Evolutionary conservation across 2,888 invertebrate genomes (phyloP).

Genomic region (Epinotia bilunana): DNA sequence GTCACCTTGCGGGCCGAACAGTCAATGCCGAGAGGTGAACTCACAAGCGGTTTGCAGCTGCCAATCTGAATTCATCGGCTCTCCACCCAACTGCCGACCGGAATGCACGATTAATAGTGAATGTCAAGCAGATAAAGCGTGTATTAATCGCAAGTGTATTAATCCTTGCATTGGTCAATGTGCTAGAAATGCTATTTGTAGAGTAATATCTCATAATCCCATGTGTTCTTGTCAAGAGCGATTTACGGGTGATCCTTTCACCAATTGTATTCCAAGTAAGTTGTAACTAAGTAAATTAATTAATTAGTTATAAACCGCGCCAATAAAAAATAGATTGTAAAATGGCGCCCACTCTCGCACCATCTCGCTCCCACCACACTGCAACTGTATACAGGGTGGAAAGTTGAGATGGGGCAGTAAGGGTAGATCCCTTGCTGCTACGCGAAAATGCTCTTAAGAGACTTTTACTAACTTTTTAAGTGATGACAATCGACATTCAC

Average conservation of each 20-base stretch:
- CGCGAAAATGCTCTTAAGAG: too few species aligned
- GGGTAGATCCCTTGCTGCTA: too few species aligned
- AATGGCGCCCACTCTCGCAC: too few species aligned
- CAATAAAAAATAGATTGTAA: too few species aligned
- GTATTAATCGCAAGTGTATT: slow-evolving; percentile 89
- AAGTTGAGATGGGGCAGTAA: too few species aligned
- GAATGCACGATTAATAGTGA: slow-evolving; percentile 93
- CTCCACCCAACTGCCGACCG: slow-evolving; percentile 91
- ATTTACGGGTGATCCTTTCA: slow-evolving; percentile 92
- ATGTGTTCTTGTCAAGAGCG: slow-evolving; percentile 90
- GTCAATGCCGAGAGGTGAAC: slow-evolving; percentile 88
- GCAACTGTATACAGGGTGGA: too few species aligned
- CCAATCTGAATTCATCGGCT: slow-evolving; percentile 88
- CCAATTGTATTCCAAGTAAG: slow-evolving; percentile 82
- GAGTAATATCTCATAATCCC: slow-evolving; percentile 92
- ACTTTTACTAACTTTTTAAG: too few species aligned
- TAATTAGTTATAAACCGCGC: too few species aligned
- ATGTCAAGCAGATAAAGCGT: slow-evolving; percentile 90
- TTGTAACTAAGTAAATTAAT: slow-evolving; percentile 40
- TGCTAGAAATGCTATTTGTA: slow-evolving; percentile 90
- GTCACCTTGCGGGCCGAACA: slow-evolving; percentile 92
- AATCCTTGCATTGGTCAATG: slow-evolving; percentile 93
- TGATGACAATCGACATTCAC: too few species aligned
- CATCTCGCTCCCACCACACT: too few species aligned
- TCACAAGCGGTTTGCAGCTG: slow-evolving; percentile 90